Evolutionary conservation across 2,797 vertebrate species (phyloP), one percentile per base, ranked within the genome.

Genomic region (Catamblyrhynchus diadema): DNA sequence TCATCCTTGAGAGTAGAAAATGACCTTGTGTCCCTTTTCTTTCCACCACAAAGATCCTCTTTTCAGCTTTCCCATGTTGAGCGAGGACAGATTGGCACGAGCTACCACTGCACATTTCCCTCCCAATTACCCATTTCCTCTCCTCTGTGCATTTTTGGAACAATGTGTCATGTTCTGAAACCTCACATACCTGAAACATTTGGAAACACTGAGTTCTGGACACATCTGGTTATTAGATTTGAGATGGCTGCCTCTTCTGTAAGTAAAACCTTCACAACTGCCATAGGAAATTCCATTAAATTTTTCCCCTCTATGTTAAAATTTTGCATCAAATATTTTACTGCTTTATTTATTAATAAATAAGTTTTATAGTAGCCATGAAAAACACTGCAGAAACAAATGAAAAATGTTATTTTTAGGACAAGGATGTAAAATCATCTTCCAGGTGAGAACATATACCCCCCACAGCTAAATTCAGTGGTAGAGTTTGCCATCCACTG

Each of bases 181-280:
- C 50, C 45, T 80, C 84, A 88, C 75, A 83, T 92, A 95, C 53
- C 91, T 95, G 84, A 88, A 85, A 92, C 88, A 86, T 66, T 95
- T 94, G 91, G 79, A 96, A 93, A 42, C n/a, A 37, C 25, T 35
- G 33, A 74, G 39, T 75, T 85, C 84, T 95, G 61, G 61, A 78
- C 47, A 72, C 91, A 95, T 89, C 81, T 97, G 92, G 57, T 83
- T 95, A 69, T 78, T 82, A 83, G 39, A 92, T 92, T 88, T 0
- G 7, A 61, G 59, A 51, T 72, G 64, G 20, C 60, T 85, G 65
- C 9, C 35, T 15, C 28, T 79, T 74, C 82, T 82, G 60, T 66
- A 69, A 86, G 64, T 57, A 93, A 82, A 92, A 59, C 14, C n/a
- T 10, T 86, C 33, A 56, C 8, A n/a, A 21, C 28, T 65, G 42